Base-by-base conservation (phyloP, 2,888 invertebrate species). In the Pristionchus arcanus region DNA sequence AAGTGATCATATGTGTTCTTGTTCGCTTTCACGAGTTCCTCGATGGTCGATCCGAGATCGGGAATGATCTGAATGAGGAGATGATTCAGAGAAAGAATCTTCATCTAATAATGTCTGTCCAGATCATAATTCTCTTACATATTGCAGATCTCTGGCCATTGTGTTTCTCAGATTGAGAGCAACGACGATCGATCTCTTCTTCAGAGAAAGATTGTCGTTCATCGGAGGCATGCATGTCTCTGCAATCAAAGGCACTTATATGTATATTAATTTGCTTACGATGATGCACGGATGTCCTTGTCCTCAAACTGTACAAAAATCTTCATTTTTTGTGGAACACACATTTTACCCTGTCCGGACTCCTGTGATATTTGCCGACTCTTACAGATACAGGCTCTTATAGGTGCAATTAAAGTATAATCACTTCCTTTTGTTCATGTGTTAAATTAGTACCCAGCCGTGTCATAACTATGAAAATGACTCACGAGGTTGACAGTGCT, bases 401-500 rank as follows among this genome's bases (percentile, higher is more conserved):
- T 49, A 1, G 42, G 11, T 7, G 42, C 42, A 49, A 7, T 49
- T 9, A 49, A 49, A 7, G 11, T 49, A 9, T 49, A 13, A 49
- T 49, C 42, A 49, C 42, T 49, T 49, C 42, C 42, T 49, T 42
- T 42, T 5, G 42, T 42, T 49, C 42, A 49, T 49, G 42, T 49
- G 42, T 49, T 49, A 49, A 49, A 49, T 49, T 9, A 49, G 42
- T 49, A 9, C 42, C 42, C 42, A 49, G 42, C 42, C 13, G 42
- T 49, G 42, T 9, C 42, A 49, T 49, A 42, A 42, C 42, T 49
- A 7, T 9, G 34, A 21, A 21, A 19, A 21, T 66, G 42, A 68
- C 87, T 88, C n/a, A 88, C 87, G 71, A 25, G 71, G 87, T 34
- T 88, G 74, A n/a, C 87, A 88, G 25, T 88, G 74, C 53, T 59